phyloP scores from a whole-genome alignment of 2,888 invertebrate genomes.

The Melanchra persicariae region DNA sequence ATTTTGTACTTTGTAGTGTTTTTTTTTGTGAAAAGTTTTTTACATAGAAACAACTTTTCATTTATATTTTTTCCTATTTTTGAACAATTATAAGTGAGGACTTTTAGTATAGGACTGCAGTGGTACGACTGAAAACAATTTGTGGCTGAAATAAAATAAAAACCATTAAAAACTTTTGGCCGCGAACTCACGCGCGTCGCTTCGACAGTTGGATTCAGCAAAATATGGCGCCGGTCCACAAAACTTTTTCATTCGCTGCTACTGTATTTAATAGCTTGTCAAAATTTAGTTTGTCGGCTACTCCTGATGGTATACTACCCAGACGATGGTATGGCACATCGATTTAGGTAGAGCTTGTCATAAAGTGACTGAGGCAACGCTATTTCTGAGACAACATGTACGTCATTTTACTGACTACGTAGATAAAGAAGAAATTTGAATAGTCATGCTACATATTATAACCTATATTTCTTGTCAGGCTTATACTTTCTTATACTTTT shows the following conservation, averaged over 20 bases:
- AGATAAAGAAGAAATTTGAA: background rate
- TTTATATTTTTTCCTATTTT: background rate
- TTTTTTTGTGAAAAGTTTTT: too few relatives aligned
- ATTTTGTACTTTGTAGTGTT: too few relatives aligned
- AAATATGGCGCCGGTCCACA: constrained; percentile 49
- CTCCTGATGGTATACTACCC: background rate
- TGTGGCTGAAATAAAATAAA: constrained; percentile 34
- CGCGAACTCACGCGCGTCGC: constrained; percentile 4
- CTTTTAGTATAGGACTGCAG: background rate
- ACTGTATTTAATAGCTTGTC: constrained; percentile 14
- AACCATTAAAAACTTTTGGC: constrained; percentile 28
- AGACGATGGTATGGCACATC: background rate
- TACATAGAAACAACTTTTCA: background rate
- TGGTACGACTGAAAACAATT: constrained; percentile 27
- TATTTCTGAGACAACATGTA: too few relatives aligned
- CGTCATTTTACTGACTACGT: too few relatives aligned
- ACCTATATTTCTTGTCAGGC: background rate
- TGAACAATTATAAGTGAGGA: background rate
- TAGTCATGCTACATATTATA: too few relatives aligned
- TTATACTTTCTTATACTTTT: background rate
- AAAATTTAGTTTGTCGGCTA: background rate
- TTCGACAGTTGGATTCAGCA: constrained; percentile 44
- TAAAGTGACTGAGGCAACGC: too few relatives aligned
- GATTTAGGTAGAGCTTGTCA: background rate
- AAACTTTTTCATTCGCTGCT: constrained; percentile 46